Evolutionary conservation across 2,888 invertebrate species (phyloP).

Genomic region (Operophtera brumata): DNA sequence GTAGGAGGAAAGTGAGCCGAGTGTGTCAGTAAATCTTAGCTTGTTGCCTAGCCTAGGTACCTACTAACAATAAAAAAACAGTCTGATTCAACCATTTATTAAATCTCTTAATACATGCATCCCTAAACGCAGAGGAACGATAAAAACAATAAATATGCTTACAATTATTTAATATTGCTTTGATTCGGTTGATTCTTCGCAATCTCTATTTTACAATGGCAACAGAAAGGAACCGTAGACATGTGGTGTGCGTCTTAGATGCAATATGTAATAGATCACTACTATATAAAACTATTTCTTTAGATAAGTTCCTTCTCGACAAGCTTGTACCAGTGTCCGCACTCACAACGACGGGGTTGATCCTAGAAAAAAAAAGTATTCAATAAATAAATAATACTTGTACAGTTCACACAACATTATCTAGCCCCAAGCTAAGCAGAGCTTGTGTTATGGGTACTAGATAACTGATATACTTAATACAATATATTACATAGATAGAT

Average conservation of each 20-base stretch:
- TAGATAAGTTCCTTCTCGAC: slow-evolving; percentile 87
- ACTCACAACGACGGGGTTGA: slow-evolving; percentile 94
- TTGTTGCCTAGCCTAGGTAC: neutral
- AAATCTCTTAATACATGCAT: slow-evolving; percentile 32
- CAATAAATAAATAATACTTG: neutral
- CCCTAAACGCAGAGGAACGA: slow-evolving; percentile 33
- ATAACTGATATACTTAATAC: too few species aligned
- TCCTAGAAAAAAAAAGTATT: slow-evolving; percentile 81
- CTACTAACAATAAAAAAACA: slow-evolving; percentile 57
- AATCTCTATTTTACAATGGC: slow-evolving; percentile 49
- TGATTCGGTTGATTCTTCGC: slow-evolving; percentile 57
- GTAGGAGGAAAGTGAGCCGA: too few species aligned
- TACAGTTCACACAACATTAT: too few species aligned
- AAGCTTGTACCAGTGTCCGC: slow-evolving; percentile 98
- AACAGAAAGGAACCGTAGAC: slow-evolving; percentile 45
- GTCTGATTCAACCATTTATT: slow-evolving; percentile 51
- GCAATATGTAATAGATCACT: slow-evolving; percentile 59
- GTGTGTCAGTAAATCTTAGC: too few species aligned
- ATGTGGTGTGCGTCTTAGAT: slow-evolving; percentile 50
- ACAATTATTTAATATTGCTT: slow-evolving; percentile 55
- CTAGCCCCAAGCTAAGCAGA: too few species aligned
- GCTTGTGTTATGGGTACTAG: too few species aligned
- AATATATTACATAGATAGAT: too few species aligned
- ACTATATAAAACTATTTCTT: slow-evolving; percentile 68
- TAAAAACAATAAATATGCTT: slow-evolving; percentile 55